Base-by-base conservation (phyloP, 2,113 vertebrate genomes). In the Myrmophylax atrothorax region DNA sequence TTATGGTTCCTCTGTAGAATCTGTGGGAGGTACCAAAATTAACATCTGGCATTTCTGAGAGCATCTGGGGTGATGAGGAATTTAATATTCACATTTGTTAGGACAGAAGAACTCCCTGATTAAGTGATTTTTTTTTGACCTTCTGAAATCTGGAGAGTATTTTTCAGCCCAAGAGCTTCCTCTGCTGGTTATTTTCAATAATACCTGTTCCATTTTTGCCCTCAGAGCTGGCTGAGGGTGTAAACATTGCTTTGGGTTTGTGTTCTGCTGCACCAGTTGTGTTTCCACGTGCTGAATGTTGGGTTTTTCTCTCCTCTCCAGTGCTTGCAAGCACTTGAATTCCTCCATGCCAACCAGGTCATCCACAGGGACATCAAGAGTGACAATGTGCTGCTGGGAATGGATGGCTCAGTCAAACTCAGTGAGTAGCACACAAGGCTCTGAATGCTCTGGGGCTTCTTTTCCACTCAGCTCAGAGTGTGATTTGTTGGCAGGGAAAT, bases 281-380 rank as follows among this genome's bases (percentile, higher is more conserved):
- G 20, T 53, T 90, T 77, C 38, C 33, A 5, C 33, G 10, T 75
- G 72, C 86, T 92, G 44, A 94, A 25, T 74, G 16, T 17, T 42
- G 63, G 1, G 44, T 75, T 89, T 73, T 38, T 44, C 50, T 86
- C 29, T 63, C 87, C 55, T 76, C 7, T 84, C 12, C 97, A 99
- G 99, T 99, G 99, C 98, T 98, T 99, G 98, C 99, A 99, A 97
- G 99, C 99, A 0, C 97, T 99, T 93, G 99, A 99, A 60, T 99
- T 99, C 97, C 98, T 99, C 25, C 99, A 99, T 18, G 99, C 99
- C 78, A 99, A 99, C 96, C 99, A 99, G 94, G 99, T 99, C 92
- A 99, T 99, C 92, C 99, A 99, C 97, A 98, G 99, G 98, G 99
- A 99, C 98, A 99, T 99, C 91, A 99, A 99, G 97, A 99, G 99